Percentiles rank a stretch among this genome's conserved stretches.
phyloP scores from a whole-genome alignment of 2,888 invertebrate genomes.

The Trimorus sp. region DNA sequence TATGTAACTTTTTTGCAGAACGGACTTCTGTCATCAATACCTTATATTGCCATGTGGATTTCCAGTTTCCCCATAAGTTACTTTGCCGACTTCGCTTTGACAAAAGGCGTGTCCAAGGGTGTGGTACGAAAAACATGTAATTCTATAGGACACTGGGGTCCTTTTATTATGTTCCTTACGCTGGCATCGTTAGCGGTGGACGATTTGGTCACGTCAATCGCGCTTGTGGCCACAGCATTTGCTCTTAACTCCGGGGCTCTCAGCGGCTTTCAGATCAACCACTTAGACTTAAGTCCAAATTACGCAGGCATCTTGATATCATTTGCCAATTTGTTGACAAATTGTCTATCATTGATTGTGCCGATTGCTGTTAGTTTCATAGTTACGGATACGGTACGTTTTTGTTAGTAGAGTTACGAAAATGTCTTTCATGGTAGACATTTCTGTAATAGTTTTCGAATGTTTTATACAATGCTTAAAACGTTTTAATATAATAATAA shows the following conservation, averaged over 20 bases:
- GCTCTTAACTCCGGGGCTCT: constrained; percentile 78
- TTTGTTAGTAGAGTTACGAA: too few relatives aligned
- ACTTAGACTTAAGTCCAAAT: constrained; percentile 83
- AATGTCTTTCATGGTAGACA: too few relatives aligned
- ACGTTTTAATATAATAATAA: too few relatives aligned
- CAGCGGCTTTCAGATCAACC: constrained; percentile 81
- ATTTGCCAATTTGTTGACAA: constrained; percentile 81
- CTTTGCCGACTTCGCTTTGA: constrained; percentile 81
- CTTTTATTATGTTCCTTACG: constrained; percentile 81
- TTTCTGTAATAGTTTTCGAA: too few relatives aligned
- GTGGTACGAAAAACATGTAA: constrained; percentile 81
- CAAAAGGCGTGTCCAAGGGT: constrained; percentile 73
- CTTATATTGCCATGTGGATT: too few relatives aligned
- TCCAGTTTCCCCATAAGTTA: constrained; percentile 80
- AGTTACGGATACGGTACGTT: too few relatives aligned
- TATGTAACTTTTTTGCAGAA: too few relatives aligned
- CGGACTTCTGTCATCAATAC: too few relatives aligned
- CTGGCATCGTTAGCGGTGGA: constrained; percentile 73
- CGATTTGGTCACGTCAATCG: constrained; percentile 67
- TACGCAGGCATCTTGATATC: constrained; percentile 83
- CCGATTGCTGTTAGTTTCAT: too few relatives aligned
- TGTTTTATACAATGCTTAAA: too few relatives aligned
- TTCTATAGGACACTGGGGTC: constrained; percentile 83
- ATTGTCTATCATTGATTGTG: constrained; percentile 74
- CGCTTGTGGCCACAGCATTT: constrained; percentile 75